Evolutionary conservation across 37 sponge, comb jelly and placozoan species (phyloP), one percentile per base, ranked within the genome.

Genomic region (Petrosia ficiformis): DNA sequence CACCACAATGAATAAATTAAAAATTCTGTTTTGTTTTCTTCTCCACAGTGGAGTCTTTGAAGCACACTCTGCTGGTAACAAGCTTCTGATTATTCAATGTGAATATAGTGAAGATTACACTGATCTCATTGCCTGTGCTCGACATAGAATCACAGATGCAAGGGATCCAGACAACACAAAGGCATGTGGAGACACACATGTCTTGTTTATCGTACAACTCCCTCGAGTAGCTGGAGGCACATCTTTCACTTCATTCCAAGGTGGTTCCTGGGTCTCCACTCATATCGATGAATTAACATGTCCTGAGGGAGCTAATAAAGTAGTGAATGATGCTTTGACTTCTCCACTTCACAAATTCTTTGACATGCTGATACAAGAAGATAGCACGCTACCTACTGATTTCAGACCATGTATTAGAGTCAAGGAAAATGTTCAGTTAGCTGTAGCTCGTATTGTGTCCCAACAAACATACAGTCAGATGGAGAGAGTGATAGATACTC

Each of bases 71-170:
- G 72, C 25, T n/a, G 24, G 19, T 2, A n/a, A 42, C 25, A n/a
- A 39, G 25, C 48, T 71, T 2, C 37, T 71, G 48, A 71, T 71
- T 4, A 42, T 71, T 42, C 44, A 71, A 19, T 71, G 72, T 31
- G 44, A 37, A 44, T 28, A 42, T 34, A 83, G 83, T 29, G 59
- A 82, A 40, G 40, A 71, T 6, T 72, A 78, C 74, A 67, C 43
- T 14, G 78, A 88, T 39, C 83, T 88, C 31, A 72, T 88, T 63
- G 83, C 89, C 11, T 88, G 89, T 63, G 89, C 89, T 37, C 69
- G 89, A 39, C 73, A 88, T 61, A 52, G 67, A 16, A 44, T 75
- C 31, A 70, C 77, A 39, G 89, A 88, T 59, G 8, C 32, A 40
- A 25, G 39, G n/a, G 54, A 48, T 19, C 14, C 14, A 48, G 5